phyloP scores from a whole-genome alignment of 2,113 vertebrate genomes.

The Nibea albiflora region DNA sequence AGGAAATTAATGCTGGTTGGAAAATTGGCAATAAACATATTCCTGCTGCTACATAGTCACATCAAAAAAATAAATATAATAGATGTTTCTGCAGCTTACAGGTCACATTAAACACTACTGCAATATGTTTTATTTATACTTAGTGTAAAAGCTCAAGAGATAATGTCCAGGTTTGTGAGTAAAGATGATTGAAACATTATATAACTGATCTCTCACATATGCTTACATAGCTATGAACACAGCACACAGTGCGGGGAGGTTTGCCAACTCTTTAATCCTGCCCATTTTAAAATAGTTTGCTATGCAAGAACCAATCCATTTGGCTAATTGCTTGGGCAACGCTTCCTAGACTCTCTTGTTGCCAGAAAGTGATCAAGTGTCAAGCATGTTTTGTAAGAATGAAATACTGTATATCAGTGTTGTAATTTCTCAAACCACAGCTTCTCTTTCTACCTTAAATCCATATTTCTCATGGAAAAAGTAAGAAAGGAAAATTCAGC shows the following conservation, averaged over 20 bases:
- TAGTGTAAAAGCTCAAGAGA: background rate
- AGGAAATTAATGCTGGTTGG: background rate
- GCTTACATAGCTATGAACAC: background rate
- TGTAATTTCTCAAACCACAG: background rate
- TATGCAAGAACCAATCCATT: background rate
- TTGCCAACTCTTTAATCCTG: background rate
- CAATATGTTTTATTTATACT: background rate
- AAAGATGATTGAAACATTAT: background rate
- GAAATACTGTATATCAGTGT: background rate
- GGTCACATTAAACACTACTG: background rate
- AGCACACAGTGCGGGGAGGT: background rate
- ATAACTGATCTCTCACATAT: background rate
- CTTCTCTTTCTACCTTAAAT: background rate
- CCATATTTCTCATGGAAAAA: background rate
- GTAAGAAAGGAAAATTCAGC: background rate
- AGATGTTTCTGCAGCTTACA: background rate
- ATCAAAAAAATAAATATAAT: background rate
- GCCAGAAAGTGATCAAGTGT: conserved; percentile 1
- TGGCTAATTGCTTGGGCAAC: background rate
- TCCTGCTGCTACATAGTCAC: background rate
- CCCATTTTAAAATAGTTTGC: conserved; percentile 10
- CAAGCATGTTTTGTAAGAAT: background rate
- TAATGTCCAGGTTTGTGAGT: background rate
- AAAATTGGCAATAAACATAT: background rate
- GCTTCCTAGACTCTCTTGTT: background rate